Evolutionary conservation across 2,888 invertebrate species (phyloP).

Genomic region (Druceiella hillmani): DNA sequence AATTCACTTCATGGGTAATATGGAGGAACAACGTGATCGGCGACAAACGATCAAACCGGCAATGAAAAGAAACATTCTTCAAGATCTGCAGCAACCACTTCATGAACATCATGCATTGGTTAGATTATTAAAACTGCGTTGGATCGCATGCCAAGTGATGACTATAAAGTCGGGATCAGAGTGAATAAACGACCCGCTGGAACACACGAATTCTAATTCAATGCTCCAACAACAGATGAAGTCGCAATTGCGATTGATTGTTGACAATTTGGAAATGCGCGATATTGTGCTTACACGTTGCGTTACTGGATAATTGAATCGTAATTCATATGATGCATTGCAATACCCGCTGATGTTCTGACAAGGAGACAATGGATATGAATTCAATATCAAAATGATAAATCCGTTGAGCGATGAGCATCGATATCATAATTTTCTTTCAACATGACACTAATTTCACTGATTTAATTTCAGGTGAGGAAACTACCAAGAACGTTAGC

Average conservation of each 20-base stretch:
- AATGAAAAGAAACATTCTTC: slow-evolving; percentile 25
- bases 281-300: slow-evolving; percentile 26
- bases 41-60: slow-evolving; percentile 16
- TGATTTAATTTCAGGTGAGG: slow-evolving; percentile 15
- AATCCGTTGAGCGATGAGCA: slow-evolving; percentile 19
- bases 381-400: no score
- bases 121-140: slow-evolving; percentile 22
- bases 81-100: slow-evolving; percentile 22
- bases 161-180: slow-evolving; percentile 28
- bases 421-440: slow-evolving; percentile 2
- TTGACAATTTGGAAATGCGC: slow-evolving; percentile 15
- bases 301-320: no score
- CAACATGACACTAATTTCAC: slow-evolving; percentile 14
- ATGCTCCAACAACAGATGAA: slow-evolving; percentile 28
- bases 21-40: slow-evolving; percentile 16
- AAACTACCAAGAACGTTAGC: slow-evolving; percentile 25
- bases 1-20: slow-evolving; percentile 25
- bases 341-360: slow-evolving; percentile 30
- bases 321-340: slow-evolving; percentile 30
- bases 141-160: slow-evolving; percentile 24
- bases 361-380: slow-evolving; percentile 25
- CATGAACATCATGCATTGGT: slow-evolving; percentile 25
- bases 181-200: slow-evolving; percentile 27
- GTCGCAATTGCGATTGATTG: no score
- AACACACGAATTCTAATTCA: slow-evolving; percentile 25